A percentile compares a stretch with the other conserved stretches of the same genome.
These are phyloP conservation scores for Drosophila eugracilis DNA, from an alignment of 1,140 invertebrate species.

Conservation along the genomic window DNA sequence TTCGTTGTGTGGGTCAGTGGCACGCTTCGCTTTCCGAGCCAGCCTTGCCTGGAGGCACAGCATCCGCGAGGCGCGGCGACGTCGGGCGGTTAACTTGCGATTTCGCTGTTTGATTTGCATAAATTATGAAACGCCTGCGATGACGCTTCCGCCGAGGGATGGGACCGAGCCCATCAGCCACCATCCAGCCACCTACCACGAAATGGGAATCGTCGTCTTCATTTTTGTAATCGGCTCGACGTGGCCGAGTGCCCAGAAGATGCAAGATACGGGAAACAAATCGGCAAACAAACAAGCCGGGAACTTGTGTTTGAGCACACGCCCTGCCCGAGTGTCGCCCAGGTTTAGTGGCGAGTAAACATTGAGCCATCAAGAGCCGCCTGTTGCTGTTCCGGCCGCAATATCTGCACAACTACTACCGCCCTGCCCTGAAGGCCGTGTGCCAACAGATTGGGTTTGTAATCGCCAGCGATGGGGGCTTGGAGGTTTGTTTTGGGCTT, in stretches of 20 bases:
- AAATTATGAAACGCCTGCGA: conserved; percentile 66
- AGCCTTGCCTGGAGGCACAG: conserved; percentile 27
- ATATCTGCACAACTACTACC: not conserved
- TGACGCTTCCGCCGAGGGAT: conserved; percentile 55
- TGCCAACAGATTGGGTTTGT: conserved; percentile 19
- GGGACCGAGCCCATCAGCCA: conserved; percentile 21
- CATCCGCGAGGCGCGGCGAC: conserved; percentile 33
- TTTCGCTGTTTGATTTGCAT: conserved; percentile 61
- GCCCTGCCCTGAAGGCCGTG: conserved; percentile 3
- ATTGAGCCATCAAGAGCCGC: conserved; percentile 44
- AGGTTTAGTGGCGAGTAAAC: conserved; percentile 59
- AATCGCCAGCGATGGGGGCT: conserved; percentile 7
- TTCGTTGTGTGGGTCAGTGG: conserved; percentile 75
- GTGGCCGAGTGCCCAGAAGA: conserved; percentile 47
- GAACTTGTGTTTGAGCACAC: conserved; percentile 31
- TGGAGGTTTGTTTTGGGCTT: conserved; percentile 4
- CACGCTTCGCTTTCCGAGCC: conserved; percentile 58
- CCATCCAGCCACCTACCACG: not conserved
- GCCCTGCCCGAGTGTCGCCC: conserved; percentile 28
- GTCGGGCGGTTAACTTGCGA: conserved; percentile 34
- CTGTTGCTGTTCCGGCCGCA: conserved; percentile 24
- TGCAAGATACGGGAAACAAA: conserved; percentile 40
- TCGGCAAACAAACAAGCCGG: conserved; percentile 55
- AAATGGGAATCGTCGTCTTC: conserved; percentile 44
- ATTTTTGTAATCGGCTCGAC: conserved; percentile 46